Percentiles rank a stretch among this genome's conserved stretches.
Evolutionary conservation across 2,113 vertebrate genomes (phyloP).

Genomic region (Antechinus stuartii): DNA sequence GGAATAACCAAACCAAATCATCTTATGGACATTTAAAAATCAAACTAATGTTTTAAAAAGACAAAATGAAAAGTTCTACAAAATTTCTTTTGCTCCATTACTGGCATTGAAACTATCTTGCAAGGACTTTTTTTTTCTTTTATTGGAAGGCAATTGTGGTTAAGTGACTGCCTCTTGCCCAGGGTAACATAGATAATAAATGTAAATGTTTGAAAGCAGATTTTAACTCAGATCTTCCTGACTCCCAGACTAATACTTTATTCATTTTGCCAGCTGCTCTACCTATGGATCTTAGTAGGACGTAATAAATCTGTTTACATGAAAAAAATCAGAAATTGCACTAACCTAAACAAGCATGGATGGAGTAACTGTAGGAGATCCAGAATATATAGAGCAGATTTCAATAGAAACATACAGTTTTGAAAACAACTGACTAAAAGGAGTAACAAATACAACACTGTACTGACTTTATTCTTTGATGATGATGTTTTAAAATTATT

Average conservation of each 20-base stretch:
- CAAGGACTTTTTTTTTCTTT: background rate
- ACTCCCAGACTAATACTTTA: too few relatives aligned
- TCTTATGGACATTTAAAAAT: background rate
- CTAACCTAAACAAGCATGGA: background rate
- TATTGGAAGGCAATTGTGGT: too few relatives aligned
- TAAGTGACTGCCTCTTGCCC: too few relatives aligned
- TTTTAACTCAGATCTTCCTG: too few relatives aligned
- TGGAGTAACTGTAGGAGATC: background rate
- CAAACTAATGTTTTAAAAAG: background rate
- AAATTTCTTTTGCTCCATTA: background rate
- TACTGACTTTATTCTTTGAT: background rate
- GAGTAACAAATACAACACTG: background rate
- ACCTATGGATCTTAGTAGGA: background rate
- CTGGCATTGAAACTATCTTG: background rate
- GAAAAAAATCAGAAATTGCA: background rate
- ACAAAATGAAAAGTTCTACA: background rate
- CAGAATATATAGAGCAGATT: background rate
- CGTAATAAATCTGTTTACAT: background rate
- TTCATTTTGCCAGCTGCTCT: too few relatives aligned
- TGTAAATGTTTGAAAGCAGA: too few relatives aligned
- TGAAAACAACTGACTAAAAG: background rate
- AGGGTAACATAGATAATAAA: too few relatives aligned
- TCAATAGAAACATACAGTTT: background rate
- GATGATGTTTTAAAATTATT: background rate
- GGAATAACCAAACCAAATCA: background rate